These are phyloP conservation scores for Gari tellinella DNA, from an alignment of 2,888 invertebrate genomes.

Conservation along the genomic window DNA sequence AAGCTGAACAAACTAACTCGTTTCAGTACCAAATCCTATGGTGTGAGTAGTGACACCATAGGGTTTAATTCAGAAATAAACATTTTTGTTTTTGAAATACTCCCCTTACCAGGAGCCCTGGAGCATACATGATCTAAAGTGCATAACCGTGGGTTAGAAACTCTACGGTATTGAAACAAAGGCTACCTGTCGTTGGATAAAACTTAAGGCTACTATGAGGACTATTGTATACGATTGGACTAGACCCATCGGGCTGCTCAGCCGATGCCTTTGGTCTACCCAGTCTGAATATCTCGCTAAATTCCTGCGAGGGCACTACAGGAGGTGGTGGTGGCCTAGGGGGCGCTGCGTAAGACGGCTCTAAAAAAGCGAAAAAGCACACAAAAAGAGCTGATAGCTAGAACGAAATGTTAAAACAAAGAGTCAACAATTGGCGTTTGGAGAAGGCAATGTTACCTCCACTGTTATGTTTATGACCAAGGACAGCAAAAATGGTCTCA, in stretches of 20 bases:
- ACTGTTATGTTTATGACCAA: no score
- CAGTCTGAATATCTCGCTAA: conserved; percentile 65
- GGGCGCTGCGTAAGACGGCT: conserved; percentile 56
- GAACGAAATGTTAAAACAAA: no score
- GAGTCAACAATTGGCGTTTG: no score
- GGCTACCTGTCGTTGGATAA: conserved; percentile 57
- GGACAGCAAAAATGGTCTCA: no score
- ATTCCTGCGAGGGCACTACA: conserved; percentile 62
- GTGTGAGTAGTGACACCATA: no score
- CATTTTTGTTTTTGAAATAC: no score
- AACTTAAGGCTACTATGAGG: conserved; percentile 62
- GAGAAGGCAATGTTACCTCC: no score
- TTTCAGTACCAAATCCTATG: background rate
- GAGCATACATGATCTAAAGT: conserved; percentile 22
- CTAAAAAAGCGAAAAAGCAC: conserved; percentile 50
- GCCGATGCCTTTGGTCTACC: conserved; percentile 60
- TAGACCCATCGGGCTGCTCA: conserved; percentile 50
- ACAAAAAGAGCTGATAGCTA: background rate
- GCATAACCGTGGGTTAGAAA: conserved; percentile 29
- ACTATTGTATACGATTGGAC: conserved; percentile 71
- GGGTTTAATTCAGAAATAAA: no score
- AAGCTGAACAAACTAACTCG: no score
- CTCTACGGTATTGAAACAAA: no score
- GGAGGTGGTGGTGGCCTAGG: conserved; percentile 54
- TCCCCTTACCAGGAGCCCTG: no score